phyloP scores from a whole-genome alignment of 2,888 invertebrate species.

The Tetranychus piercei region DNA sequence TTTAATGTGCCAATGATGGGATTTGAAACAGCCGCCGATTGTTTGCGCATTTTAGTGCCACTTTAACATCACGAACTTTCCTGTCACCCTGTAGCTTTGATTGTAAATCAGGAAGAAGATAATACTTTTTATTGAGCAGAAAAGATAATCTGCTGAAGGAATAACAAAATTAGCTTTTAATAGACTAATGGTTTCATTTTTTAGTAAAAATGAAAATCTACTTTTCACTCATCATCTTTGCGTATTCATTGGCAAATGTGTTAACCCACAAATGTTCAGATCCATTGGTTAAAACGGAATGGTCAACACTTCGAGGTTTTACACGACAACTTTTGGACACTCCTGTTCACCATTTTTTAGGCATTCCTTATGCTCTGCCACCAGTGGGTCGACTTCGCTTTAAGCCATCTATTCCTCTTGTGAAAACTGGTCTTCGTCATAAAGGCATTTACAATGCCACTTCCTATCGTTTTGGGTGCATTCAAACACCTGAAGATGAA shows the following conservation, averaged over 20 bases:
- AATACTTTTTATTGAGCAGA: no score
- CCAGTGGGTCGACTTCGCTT: constrained; percentile 2
- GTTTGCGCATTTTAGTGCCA: no score
- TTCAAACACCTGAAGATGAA: neutral
- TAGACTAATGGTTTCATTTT: no score
- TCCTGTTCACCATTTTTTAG: neutral
- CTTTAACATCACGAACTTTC: no score
- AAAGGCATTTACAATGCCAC: constrained; percentile 10
- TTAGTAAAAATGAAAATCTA: no score
- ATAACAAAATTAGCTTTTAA: no score
- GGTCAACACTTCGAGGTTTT: constrained; percentile 5
- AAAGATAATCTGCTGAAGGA: no score
- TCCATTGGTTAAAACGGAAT: neutral
- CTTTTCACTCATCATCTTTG: no score
- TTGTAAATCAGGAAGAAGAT: no score
- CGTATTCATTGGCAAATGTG: neutral
- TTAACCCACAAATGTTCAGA: neutral
- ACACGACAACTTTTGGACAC: neutral
- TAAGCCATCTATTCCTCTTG: neutral
- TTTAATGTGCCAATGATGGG: no score
- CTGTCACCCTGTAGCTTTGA: no score
- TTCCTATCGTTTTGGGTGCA: neutral
- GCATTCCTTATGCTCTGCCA: constrained; percentile 6
- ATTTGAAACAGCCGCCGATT: no score
- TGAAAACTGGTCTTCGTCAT: neutral